These are phyloP conservation scores for Cossypha caffra DNA, from an alignment of 2,797 vertebrate species.

Conservation along the genomic window DNA sequence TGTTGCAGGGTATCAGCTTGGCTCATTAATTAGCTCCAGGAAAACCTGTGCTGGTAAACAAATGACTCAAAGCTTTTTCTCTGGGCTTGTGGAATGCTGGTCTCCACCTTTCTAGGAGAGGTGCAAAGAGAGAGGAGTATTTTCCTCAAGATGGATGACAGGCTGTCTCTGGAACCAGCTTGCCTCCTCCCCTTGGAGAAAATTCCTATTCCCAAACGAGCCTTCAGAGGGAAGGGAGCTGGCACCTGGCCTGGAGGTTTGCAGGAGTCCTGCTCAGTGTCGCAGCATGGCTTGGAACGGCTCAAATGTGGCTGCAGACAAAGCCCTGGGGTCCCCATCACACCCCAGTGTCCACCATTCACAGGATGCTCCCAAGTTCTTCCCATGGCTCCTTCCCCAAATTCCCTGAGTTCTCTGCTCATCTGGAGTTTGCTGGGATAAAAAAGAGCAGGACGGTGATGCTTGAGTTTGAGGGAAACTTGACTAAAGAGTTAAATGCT, in stretches of 20 bases:
- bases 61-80: conserved; percentile 16
- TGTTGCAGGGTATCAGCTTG: conserved; percentile 36
- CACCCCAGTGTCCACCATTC: rapidly evolving
- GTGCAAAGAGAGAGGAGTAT: not conserved
- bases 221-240: not conserved
- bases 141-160: conserved; percentile 70
- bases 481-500: not conserved
- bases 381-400: not conserved
- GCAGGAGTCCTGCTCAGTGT: not conserved
- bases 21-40: conserved; percentile 45
- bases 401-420: not conserved
- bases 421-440: not conserved
- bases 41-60: conserved; percentile 29
- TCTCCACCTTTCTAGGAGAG: not conserved
- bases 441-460: not conserved
- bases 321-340: not conserved
- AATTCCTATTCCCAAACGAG: not conserved
- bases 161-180: not conserved
- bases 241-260: conserved; percentile 10
- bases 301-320: not conserved
- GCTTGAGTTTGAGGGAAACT: not conserved
- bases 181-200: not conserved
- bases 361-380: rapidly evolving
- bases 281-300: rapidly evolving
- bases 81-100: not conserved